phyloP scores from a whole-genome alignment of 2,888 invertebrate species.

The Tryphoninae sp. region DNA sequence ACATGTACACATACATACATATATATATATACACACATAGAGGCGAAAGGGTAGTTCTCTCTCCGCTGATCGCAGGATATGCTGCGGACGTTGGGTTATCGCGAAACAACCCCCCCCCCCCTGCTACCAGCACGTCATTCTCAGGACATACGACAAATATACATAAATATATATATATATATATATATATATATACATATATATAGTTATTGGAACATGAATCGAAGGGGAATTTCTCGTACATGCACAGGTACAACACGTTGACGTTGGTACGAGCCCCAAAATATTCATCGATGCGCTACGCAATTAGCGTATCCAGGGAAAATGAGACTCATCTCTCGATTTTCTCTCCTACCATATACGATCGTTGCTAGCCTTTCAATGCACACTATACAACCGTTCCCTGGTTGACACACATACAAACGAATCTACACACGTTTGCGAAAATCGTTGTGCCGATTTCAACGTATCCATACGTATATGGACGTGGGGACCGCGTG shows the following conservation, averaged over 20 bases:
- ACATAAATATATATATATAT: background rate
- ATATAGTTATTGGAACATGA: slow-evolving; percentile 2
- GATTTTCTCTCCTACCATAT: slow-evolving; percentile 48
- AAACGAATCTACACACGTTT: background rate
- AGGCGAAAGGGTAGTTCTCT: slow-evolving; percentile 1
- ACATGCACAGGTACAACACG: slow-evolving; percentile 1
- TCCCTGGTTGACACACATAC: slow-evolving; percentile 1
- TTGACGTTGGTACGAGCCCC: slow-evolving; percentile 50
- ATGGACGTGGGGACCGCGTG: background rate
- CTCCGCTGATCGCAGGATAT: background rate
- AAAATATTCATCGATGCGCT: slow-evolving; percentile 77
- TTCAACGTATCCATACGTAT: background rate
- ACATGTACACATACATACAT: slow-evolving; percentile 59
- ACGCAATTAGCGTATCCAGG: slow-evolving; percentile 72
- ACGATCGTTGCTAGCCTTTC: slow-evolving; percentile 10
- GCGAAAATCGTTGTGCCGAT: too few species aligned
- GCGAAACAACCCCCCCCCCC: background rate
- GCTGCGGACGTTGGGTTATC: slow-evolving; percentile 1
- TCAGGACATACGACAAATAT: background rate
- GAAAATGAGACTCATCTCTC: slow-evolving; percentile 68
- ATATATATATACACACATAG: slow-evolving; percentile 54
- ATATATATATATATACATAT: slow-evolving; percentile 13
- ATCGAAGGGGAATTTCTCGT: background rate
- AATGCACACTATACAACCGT: slow-evolving; percentile 25
- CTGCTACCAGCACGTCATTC: slow-evolving; percentile 1